Evolutionary conservation across 2,888 invertebrate species (phyloP), one percentile per base, ranked within the genome.

Genomic region (Hirtodrosophila duncani): DNA sequence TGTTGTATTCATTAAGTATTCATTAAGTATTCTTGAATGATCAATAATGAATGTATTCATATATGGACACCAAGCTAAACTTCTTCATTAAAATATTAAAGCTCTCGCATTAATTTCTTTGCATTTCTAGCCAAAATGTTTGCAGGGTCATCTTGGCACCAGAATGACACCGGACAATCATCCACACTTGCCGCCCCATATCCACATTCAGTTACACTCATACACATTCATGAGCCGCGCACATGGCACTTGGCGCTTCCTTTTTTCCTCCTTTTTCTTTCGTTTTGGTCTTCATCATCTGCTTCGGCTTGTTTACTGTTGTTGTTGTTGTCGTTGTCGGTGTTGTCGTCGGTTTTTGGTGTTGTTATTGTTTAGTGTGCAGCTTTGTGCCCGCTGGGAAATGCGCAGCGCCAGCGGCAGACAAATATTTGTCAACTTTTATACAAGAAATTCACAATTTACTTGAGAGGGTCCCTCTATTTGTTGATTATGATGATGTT

Each of bases 201-300:
- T 75, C 67, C 75, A 60, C 57, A 62, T 43, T 48, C 37, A 50
- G 37, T 46, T 39, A 41, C 53, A 49, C 50, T 52, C 43, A 53
- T 50, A 62, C 65, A 57, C 64, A 67, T 55, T 58, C 34, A 57
- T 53, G 59, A 67, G 64, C 58, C 60, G 67, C 75, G 71, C 72
- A 67, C 72, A 67, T 80, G 72, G 62, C 72, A 80, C 72, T 80
- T 72, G 68, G 56, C 62, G 57, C 57, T 69, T 70, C 61, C 80
- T 77, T 63, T 58, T 64, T 45, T 37, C 48, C 53, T 33, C 27
- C 1, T 2, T 16, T 20, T 27, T 7, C 20, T 2, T 10, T 26
- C 20, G 48, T 48, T 57, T 33, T 23, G 48, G 63, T 48, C 36
- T 37, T 48, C 31, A 37, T 43, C 24, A 16, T 24, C 34, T 29